These are phyloP conservation scores for Arremon brunneinucha DNA, from an alignment of 2,797 vertebrate genomes.

Conservation along the genomic window DNA sequence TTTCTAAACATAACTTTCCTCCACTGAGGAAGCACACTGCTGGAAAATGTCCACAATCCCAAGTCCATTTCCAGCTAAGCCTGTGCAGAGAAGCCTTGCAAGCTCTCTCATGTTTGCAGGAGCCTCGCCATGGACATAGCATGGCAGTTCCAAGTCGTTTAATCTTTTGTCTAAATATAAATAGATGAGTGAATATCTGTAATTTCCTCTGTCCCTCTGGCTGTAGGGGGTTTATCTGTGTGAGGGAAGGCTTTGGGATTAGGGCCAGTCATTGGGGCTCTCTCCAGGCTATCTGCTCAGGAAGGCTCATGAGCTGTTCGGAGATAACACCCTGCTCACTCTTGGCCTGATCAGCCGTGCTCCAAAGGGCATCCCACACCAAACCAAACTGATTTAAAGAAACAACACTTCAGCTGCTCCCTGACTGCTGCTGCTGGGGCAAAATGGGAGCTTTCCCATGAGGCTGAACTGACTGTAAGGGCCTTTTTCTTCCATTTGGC, in stretches of 20 bases:
- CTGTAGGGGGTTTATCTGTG: constrained; percentile 37
- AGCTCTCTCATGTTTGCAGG: neutral
- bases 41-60: neutral
- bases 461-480: neutral
- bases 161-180: constrained; percentile 65
- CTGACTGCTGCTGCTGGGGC: neutral
- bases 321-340: constrained; percentile 7
- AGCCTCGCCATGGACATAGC: neutral
- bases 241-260: constrained; percentile 21
- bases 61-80: constrained; percentile 4
- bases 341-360: neutral
- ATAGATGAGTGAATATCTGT: constrained; percentile 62
- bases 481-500: neutral
- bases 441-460: neutral
- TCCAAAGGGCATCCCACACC: constrained; percentile 16
- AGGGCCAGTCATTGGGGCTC: neutral
- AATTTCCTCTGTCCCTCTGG: constrained; percentile 33
- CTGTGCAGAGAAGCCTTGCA: neutral
- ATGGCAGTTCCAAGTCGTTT: constrained; percentile 32
- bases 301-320: constrained; percentile 25
- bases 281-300: constrained; percentile 32
- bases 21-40: neutral
- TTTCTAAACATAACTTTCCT: neutral
- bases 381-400: neutral
- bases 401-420: neutral